Base-by-base conservation (phyloP, 2,113 vertebrate species). In the Heterochromis multidens region DNA sequence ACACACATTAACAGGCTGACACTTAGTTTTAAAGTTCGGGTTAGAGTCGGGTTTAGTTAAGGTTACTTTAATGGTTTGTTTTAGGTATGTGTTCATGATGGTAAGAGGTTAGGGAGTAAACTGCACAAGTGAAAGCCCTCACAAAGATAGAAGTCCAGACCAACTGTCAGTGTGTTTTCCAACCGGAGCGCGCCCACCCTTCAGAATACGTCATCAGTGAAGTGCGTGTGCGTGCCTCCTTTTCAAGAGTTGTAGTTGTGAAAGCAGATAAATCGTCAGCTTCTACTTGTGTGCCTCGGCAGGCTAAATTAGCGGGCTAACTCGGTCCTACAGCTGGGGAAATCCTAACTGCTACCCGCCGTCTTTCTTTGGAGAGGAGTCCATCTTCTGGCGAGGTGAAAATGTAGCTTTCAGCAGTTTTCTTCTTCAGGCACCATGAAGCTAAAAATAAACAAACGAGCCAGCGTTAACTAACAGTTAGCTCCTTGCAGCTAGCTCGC, bases 261-360 rank as follows among this genome's bases (percentile, higher is more conserved):
- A 17, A 59, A 35, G 87, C 84, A 16, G 63, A 54, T 8, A 40
- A 37, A 52, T 19, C 77, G 81, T 79, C 81, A 89, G 92, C 92
- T 87, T 92, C 83, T 88, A 88, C 88, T 90, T 67, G 62, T 80
- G 21, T 46, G 23, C 89, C 54, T 82, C 84, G 17, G 21, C 40
- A 82, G 84, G 84, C 87, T 86, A 79, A 80, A 31, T 56, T 88
- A 90, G 83, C 91, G 13, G 60, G 90, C 83, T 91, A 88, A 67
- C 82, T 86, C 70, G 52, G 78, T 74, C 9, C 35, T 67, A 63
- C 81, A 49, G 70, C 88, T 43, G 83, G 77, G 87, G 9, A 80
- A 77, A 85, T 21, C 43, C 4, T 33, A 78, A 1, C 81, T n/a
- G 49, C 67, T 29, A 16, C 2, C 72, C 31, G 1, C 54, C 61